Percentiles rank a stretch among this genome's conserved stretches.
These are phyloP conservation scores for Synanthedon myopaeformis DNA, from an alignment of 2,888 invertebrate genomes.

Conservation along the genomic window DNA sequence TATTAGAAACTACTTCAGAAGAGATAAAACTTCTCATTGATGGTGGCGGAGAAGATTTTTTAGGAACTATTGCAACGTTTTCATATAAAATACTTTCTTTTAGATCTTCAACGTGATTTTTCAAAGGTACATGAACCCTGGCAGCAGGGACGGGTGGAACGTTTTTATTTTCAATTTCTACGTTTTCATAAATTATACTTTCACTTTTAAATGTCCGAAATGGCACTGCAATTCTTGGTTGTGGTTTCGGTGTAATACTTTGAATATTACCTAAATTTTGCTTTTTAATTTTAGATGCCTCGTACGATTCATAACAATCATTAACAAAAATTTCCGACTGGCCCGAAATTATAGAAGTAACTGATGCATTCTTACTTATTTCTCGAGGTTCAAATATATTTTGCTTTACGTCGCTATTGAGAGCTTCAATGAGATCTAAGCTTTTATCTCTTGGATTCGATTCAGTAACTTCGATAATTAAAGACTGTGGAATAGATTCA, in stretches of 20 bases:
- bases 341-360: conserved; percentile 27
- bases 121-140: conserved; percentile 41
- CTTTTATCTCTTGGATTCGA: conserved; percentile 20
- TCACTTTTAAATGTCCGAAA: conserved; percentile 16
- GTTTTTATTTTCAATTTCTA: conserved; percentile 23
- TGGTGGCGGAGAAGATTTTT: conserved; percentile 28
- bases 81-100: conserved; percentile 42
- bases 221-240: conserved; percentile 33
- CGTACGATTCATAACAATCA: conserved; percentile 58
- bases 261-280: conserved; percentile 11
- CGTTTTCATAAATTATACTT: conserved; percentile 47
- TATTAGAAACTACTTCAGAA: conserved; percentile 15
- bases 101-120: conserved; percentile 21
- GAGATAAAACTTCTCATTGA: conserved; percentile 19
- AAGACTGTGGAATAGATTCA: conserved; percentile 36
- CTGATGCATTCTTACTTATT: conserved; percentile 22
- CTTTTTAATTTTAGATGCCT: conserved; percentile 23
- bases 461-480: conserved; percentile 27
- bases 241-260: conserved; percentile 32
- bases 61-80: conserved; percentile 35
- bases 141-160: conserved; percentile 44
- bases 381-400: conserved; percentile 50
- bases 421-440: conserved; percentile 26
- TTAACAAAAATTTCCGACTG: conserved; percentile 46
- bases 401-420: conserved; percentile 31